Base-by-base conservation (phyloP, 2,113 vertebrate genomes). In the Tapirus terrestris region DNA sequence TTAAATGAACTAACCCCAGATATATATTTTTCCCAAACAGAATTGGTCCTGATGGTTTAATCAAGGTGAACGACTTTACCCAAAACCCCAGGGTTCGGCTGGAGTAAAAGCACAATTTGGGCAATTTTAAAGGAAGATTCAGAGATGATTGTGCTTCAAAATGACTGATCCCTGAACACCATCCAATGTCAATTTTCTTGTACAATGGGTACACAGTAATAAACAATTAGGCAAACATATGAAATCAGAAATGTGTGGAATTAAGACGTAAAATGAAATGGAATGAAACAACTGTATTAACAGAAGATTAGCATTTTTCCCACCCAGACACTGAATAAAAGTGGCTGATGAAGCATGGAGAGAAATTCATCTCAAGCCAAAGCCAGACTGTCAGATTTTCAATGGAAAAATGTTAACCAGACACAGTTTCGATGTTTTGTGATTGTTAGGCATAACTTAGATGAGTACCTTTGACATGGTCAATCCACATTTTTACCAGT, bases 41-140 rank as follows among this genome's bases (percentile, higher is more conserved):
- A 93, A 98, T 98, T 96, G 98, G 98, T 87, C 98, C 98, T 73
- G 98, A 99, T 96, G 98, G 98, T 67, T 94, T 98, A 96, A 98
- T 99, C 98, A 98, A 97, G 91, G 98, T 99, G 96, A 98, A 86
- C 84, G 98, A 99, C 96, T 99, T 99, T 97, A 98, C 96, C 94
- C 98, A 98, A 97, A 98, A 98, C 80, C 98, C 96, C 79, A 97
- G 97, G 90, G 97, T 99, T 97, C 97, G 97, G 85, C 97, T 99
- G 95, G 98, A 98, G 92, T 99, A 98, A 98, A 91, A 86, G 43
- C 92, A 75, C 93, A 67, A 16, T 94, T 97, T 94, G 58, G 96
- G 63, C 87, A 43, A 73, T 98, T 97, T 97, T 97, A 97, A 91
- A 97, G 83, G 94, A 97, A 96, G 91, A 97, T 84, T 91, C 97